phyloP scores from a whole-genome alignment of 2,888 invertebrate species.

The Trissonchulus latispiculum region DNA sequence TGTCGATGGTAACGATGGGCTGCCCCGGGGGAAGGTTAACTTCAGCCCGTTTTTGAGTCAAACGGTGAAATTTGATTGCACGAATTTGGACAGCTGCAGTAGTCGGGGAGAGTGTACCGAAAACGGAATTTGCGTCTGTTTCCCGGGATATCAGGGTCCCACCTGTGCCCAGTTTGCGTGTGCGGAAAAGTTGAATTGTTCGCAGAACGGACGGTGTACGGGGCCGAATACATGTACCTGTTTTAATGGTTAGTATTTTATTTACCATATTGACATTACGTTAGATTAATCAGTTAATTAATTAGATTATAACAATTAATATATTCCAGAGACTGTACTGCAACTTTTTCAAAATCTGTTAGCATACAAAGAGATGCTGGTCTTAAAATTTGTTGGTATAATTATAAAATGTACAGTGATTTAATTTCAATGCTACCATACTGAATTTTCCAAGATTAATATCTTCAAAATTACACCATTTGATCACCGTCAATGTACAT shows the following conservation, averaged over 20 bases:
- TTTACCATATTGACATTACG: too few species aligned
- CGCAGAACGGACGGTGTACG: slow-evolving; percentile 17
- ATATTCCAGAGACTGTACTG: too few species aligned
- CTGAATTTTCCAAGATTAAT: too few species aligned
- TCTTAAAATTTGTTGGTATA: too few species aligned
- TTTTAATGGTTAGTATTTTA: slow-evolving; percentile 18
- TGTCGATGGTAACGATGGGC: slow-evolving; percentile 17
- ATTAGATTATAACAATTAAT: too few species aligned
- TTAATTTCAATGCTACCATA: too few species aligned
- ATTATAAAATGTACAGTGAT: too few species aligned
- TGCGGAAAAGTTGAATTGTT: slow-evolving; percentile 10
- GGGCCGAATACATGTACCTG: slow-evolving; percentile 20
- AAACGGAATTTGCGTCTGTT: slow-evolving; percentile 11
- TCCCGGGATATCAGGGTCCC: slow-evolving; percentile 12
- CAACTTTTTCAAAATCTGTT: too few species aligned
- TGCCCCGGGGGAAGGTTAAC: slow-evolving; percentile 17
- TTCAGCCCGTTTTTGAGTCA: neutral
- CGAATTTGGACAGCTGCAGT: neutral
- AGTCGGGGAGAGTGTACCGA: slow-evolving; percentile 16
- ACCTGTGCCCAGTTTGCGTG: slow-evolving; percentile 15
- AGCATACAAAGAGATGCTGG: too few species aligned
- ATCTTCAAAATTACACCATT: too few species aligned
- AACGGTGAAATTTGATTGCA: neutral
- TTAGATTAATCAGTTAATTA: too few species aligned
- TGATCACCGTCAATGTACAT: too few species aligned